Base-by-base conservation (phyloP, 2,113 vertebrate species). In the Sinocyclocheilus rhinocerous region DNA sequence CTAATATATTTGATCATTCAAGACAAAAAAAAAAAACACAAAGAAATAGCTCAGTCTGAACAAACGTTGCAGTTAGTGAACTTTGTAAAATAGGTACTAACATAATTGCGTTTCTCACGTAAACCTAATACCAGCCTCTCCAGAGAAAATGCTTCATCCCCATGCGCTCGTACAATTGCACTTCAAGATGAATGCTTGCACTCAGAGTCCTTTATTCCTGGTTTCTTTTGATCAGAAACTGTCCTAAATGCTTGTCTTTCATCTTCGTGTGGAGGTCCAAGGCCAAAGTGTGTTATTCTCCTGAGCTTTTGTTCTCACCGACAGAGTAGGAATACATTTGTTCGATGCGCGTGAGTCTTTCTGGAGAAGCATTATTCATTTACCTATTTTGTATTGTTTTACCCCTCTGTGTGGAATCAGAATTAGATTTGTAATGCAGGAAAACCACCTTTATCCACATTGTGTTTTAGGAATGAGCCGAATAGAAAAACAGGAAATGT, bases 351-450 rank as follows among this genome's bases (percentile, higher is more conserved):
- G 52, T 13, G 6, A 67, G 26, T 80, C 63, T 69, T 87, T 87
- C 42, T 63, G 42, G 65, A 84, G 85, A 87, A 89, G 63, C 79
- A 83, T 83, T 87, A 85, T 84, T 89, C 82, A 81, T 50, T 84
- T 82, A 87, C 88, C 88, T 87, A 89, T 87, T 85, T 85, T 85
- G 85, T 87, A 83, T 87, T 82, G 82, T 89, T 87, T 87, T 76
- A 50, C 15, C 83, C 50, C 26, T 87, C 72, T 81, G 26, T 15
- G 59, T 78, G 83, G 65, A 85, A 72, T 87, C 75, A 80, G 55
- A 83, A 89, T 89, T 89, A 85, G 77, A 89, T 87, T 85, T 85
- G 48, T 69, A 42, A 81, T 24, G 61, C 52, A 16, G 69, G 48
- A 73, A 72, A 86, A 61, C 11, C 52, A 79, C 75, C 48, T 57